A percentile compares a stretch with the other conserved stretches of the same genome.
phyloP scores from a whole-genome alignment of 2,797 vertebrate species.

The Manis javanica region DNA sequence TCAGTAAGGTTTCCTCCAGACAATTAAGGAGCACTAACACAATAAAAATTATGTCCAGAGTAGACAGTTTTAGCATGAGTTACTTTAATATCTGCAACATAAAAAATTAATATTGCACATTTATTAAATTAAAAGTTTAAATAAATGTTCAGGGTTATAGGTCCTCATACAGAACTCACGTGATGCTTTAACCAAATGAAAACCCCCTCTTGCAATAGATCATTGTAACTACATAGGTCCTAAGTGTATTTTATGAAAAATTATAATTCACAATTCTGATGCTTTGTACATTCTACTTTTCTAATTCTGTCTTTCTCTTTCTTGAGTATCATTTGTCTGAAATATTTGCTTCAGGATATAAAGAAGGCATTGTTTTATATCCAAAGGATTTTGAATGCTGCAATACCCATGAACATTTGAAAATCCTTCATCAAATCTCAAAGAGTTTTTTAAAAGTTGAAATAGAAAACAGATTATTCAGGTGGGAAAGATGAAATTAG shows the following conservation, averaged over 20 bases:
- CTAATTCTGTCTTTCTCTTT: neutral
- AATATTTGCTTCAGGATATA: neutral
- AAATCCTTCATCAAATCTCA: neutral
- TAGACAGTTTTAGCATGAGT: neutral
- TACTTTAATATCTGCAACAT: neutral
- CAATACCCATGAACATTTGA: neutral
- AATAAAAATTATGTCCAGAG: neutral
- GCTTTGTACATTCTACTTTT: neutral
- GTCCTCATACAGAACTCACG: neutral
- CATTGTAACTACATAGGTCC: neutral
- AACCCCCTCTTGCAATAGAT: neutral
- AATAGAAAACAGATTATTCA: neutral
- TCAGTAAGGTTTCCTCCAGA: neutral
- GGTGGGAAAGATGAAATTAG: neutral
- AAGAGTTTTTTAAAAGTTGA: neutral
- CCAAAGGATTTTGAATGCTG: neutral
- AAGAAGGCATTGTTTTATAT: neutral
- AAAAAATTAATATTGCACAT: neutral
- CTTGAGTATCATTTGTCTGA: neutral
- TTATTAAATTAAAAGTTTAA: constrained; percentile 4
- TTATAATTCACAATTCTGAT: neutral
- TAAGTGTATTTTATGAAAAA: constrained; percentile 15
- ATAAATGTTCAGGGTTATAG: neutral
- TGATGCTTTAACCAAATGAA: neutral
- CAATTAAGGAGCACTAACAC: neutral